phyloP scores from a whole-genome alignment of 2,888 invertebrate species.

The Drosophila longiperda region DNA sequence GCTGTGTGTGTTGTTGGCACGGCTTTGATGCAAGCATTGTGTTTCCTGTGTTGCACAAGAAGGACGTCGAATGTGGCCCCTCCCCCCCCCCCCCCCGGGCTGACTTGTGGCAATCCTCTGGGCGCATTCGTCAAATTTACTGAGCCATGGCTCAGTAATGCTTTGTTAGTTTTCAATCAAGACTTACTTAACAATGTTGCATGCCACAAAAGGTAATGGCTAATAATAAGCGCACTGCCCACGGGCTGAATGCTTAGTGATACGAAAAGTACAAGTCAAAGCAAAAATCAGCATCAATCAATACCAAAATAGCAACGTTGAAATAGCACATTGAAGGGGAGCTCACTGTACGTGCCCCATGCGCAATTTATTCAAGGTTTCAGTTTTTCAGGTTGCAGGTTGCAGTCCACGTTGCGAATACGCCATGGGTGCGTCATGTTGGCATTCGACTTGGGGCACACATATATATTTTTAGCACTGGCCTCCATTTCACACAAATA shows the following conservation, averaged over 20 bases:
- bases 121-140: conserved; percentile 62
- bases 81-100: too few species aligned
- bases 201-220: conserved; percentile 66
- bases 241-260: conserved; percentile 4
- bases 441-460: conserved; percentile 15
- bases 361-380: conserved; percentile 9
- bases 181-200: conserved; percentile 68
- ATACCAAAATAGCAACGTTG: conserved; percentile 6
- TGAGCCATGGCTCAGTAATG: conserved; percentile 47
- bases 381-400: not conserved
- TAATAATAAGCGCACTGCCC: conserved; percentile 56
- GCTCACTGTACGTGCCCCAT: not conserved
- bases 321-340: not conserved
- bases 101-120: conserved; percentile 26
- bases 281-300: conserved; percentile 27
- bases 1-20: conserved; percentile 4
- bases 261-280: conserved; percentile 23
- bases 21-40: conserved; percentile 19
- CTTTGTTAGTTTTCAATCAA: conserved; percentile 80
- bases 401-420: conserved; percentile 30
- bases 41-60: conserved; percentile 20
- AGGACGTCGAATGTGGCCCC: conserved; percentile 16
- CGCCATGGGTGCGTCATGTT: conserved; percentile 25
- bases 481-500: not conserved
- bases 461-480: conserved; percentile 11